Evolutionary conservation across 2,113 vertebrate species (phyloP), one percentile per base, ranked within the genome.

Genomic region (Misgurnus mizolepis): DNA sequence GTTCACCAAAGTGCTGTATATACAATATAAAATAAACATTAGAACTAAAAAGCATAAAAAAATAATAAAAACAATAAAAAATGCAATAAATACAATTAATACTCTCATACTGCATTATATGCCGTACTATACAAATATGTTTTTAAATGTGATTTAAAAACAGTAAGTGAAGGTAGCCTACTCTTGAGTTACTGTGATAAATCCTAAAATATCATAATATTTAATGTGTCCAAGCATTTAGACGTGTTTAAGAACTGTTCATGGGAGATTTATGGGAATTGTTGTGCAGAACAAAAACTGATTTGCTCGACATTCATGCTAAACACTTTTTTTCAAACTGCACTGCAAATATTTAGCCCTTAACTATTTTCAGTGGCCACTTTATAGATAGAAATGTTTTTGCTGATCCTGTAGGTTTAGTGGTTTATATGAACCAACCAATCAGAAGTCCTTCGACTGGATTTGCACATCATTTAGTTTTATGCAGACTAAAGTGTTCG

Each of bases 181-280:
- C 27, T 34, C 27, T 47, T 70, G 67, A 70, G 15, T 17, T 70
- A 70, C 67, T 70, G 67, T 70, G 47, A 70, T 47, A 18, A 8
- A 17, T 56, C 22, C 27, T 12, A 69, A 53, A 68, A 49, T 68
- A 49, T 47, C 6, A 22, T 53, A 47, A 69, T 5, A 6, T 50
- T 7, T 34, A 18, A 50, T 27, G 12, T 6, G 12, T 53, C 14
- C 11, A 53, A 53, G 45, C 45, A 50, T 49, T 67, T 67, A 12
- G 3, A 47, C 1, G 43, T 50, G 18, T 53, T 69, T 22, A 22
- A 22, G 22, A 22, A 22, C 22, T 22, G 22, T 22, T 18, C 6
- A 6, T 5, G 67, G 45, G 12, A 6, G 43, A 49, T 49, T 68
- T 9, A 15, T 6, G 15, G 4, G 1, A 40, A 0, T 0, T 71